Conservation (phyloP, 2,888 invertebrate species). For the Morinoia aosen region DNA sequence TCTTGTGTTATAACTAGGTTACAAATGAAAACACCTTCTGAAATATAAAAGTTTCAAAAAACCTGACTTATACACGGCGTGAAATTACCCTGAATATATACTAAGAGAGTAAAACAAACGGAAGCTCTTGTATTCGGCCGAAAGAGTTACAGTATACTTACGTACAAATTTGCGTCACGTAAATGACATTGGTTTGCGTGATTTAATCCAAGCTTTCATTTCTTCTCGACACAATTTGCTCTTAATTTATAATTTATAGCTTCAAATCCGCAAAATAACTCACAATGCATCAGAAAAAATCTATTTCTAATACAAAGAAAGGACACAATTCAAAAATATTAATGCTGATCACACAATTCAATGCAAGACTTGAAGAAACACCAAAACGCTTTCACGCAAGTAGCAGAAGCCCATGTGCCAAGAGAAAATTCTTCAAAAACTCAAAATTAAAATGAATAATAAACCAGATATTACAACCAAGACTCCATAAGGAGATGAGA, state of each 20-base stretch:
- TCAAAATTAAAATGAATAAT: background rate
- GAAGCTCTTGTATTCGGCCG: too few relatives aligned
- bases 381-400: background rate
- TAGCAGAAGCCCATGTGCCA: too few relatives aligned
- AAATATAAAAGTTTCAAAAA: background rate
- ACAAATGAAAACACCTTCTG: background rate
- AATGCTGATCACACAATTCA: background rate
- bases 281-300: background rate
- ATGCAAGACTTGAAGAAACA: background rate
- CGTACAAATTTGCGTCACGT: background rate
- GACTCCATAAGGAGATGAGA: background rate
- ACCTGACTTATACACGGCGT: background rate
- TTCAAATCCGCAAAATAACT: background rate
- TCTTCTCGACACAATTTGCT: background rate
- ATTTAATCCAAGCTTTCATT: background rate
- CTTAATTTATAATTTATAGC: background rate
- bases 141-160: too few relatives aligned
- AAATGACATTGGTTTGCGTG: background rate
- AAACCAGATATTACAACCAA: background rate
- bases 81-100: background rate
- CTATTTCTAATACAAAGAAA: background rate
- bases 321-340: too few relatives aligned
- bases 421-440: too few relatives aligned
- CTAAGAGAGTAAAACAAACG: background rate
- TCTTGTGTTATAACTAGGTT: background rate